A percentile compares a stretch with the other conserved stretches of the same genome.
Evolutionary conservation across 1,140 invertebrate genomes (phyloP).

Genomic region (Drosophila sproati): DNA sequence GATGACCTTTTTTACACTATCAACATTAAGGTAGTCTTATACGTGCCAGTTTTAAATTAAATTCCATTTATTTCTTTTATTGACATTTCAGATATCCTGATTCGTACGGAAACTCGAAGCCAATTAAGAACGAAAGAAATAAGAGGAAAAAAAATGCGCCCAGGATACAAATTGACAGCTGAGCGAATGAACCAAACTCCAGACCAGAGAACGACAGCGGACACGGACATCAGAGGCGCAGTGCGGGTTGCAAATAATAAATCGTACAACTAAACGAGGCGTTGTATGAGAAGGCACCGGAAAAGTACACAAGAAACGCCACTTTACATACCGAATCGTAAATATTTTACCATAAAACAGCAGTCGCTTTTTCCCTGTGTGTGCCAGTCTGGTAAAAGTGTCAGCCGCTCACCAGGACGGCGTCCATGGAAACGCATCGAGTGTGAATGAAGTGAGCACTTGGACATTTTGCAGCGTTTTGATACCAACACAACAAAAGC

Average conservation of each 20-base stretch:
- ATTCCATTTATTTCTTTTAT: constrained; percentile 43
- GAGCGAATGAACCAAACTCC: constrained; percentile 26
- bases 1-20: background rate
- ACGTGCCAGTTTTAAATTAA: constrained; percentile 50
- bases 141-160: constrained; percentile 46
- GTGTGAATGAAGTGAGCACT: constrained; percentile 82
- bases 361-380: constrained; percentile 38
- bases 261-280: constrained; percentile 44
- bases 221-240: constrained; percentile 11
- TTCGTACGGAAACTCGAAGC: constrained; percentile 70
- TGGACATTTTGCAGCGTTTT: constrained; percentile 75
- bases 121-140: constrained; percentile 78
- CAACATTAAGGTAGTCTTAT: constrained; percentile 1
- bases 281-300: constrained; percentile 57
- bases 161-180: constrained; percentile 70
- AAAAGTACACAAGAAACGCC: constrained; percentile 80
- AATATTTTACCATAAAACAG: constrained; percentile 80
- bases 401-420: background rate
- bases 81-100: constrained; percentile 43
- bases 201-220: constrained; percentile 11
- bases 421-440: constrained; percentile 65
- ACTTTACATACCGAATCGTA: constrained; percentile 81
- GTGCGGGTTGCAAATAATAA: constrained; percentile 42
- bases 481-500: constrained; percentile 51
- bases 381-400: constrained; percentile 22